phyloP scores from a whole-genome alignment of 2,888 invertebrate genomes.

The Thereva nobilitata region DNA sequence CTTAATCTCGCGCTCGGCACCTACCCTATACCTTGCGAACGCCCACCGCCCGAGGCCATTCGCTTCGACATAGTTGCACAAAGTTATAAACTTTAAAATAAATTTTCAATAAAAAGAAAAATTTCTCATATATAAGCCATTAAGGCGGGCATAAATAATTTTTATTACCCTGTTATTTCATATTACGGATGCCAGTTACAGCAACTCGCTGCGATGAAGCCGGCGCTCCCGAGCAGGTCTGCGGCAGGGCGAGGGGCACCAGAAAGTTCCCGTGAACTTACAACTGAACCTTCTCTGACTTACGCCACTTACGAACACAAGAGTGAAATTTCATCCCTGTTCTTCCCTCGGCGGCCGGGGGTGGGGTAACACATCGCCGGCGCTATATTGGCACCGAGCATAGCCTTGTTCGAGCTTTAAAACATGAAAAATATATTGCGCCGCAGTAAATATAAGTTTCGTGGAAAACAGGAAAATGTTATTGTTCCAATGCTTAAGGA shows the following conservation, averaged over 20 bases:
- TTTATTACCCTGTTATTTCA: conserved; percentile 41
- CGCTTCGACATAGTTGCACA: conserved; percentile 37
- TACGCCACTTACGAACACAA: conserved; percentile 8
- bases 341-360: no score
- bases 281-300: conserved; percentile 24
- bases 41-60: conserved; percentile 1
- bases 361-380: neutral
- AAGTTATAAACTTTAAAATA: conserved; percentile 40
- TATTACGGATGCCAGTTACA: conserved; percentile 35
- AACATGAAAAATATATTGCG: conserved; percentile 38
- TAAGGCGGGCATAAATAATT: conserved; percentile 42
- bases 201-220: conserved; percentile 10
- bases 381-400: neutral
- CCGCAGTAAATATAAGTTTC: conserved; percentile 37
- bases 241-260: conserved; percentile 16
- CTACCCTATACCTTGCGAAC: neutral
- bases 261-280: conserved; percentile 33
- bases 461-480: conserved; percentile 36
- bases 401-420: conserved; percentile 35
- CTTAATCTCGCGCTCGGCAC: conserved; percentile 25
- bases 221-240: conserved; percentile 3
- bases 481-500: conserved; percentile 23
- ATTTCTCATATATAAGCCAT: conserved; percentile 41
- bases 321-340: neutral
- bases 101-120: conserved; percentile 40